phyloP scores from a whole-genome alignment of 53 echinoderm and acorn worm genomes.

The Mesocentrotus franciscanus region DNA sequence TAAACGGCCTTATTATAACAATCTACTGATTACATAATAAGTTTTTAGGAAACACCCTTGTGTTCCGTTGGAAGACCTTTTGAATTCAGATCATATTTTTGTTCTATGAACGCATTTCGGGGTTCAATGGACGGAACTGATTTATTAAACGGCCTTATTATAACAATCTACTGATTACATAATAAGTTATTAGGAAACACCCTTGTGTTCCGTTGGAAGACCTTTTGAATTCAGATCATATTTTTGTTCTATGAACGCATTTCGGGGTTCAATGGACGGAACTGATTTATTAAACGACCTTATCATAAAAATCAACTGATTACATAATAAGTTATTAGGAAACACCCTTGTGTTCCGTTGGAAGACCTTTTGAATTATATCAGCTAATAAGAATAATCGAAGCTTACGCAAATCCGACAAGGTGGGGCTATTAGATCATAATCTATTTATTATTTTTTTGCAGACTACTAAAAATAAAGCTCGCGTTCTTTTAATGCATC shows the following conservation, averaged over 20 bases:
- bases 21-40: background rate
- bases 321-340: background rate
- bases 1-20: background rate
- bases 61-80: background rate
- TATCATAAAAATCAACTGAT: background rate
- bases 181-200: background rate
- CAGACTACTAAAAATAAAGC: background rate
- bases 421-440: background rate
- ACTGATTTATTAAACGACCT: background rate
- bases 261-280: background rate
- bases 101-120: background rate
- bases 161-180: background rate
- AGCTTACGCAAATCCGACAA: slow-evolving; percentile 1
- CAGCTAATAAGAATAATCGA: background rate
- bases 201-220: background rate
- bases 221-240: no score
- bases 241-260: background rate
- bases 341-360: background rate
- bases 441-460: background rate
- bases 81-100: background rate
- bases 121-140: background rate
- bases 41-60: background rate
- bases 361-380: background rate
- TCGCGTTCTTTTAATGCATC: background rate
- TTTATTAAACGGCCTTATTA: background rate